Evolutionary conservation across 2,888 invertebrate genomes (phyloP).

Genomic region (Mythimna pallens): DNA sequence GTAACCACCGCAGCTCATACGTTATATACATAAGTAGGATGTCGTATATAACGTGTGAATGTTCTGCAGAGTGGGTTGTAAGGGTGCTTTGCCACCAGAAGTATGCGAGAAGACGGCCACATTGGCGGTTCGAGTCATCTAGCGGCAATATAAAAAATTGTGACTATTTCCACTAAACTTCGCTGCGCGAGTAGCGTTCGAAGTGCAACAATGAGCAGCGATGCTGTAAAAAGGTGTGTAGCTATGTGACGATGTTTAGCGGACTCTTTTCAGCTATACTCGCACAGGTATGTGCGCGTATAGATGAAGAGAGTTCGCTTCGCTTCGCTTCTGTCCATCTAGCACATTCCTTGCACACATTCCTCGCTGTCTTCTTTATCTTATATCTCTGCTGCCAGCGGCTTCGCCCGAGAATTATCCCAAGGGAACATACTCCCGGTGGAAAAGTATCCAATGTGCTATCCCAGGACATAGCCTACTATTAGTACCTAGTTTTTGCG

Average conservation of each 20-base stretch:
- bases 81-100: neutral
- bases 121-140: neutral
- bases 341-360: too few relatives aligned
- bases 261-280: neutral
- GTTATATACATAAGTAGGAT: slow-evolving; percentile 63
- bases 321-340: too few relatives aligned
- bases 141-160: neutral
- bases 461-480: too few relatives aligned
- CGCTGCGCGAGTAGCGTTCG: neutral
- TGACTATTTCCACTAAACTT: neutral
- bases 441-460: too few relatives aligned
- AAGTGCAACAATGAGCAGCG: neutral
- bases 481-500: too few relatives aligned
- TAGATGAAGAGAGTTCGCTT: too few relatives aligned
- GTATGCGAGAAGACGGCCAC: neutral
- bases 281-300: neutral
- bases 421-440: too few relatives aligned
- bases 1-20: slow-evolving; percentile 1
- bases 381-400: too few relatives aligned
- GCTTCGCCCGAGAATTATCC: too few relatives aligned
- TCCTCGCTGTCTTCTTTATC: too few relatives aligned
- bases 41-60: slow-evolving; percentile 67
- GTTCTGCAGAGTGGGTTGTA: slow-evolving; percentile 57
- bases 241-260: neutral
- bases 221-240: neutral